Conservation (phyloP, 2,113 vertebrate genomes). For the Rhabdomys dilectus region DNA sequence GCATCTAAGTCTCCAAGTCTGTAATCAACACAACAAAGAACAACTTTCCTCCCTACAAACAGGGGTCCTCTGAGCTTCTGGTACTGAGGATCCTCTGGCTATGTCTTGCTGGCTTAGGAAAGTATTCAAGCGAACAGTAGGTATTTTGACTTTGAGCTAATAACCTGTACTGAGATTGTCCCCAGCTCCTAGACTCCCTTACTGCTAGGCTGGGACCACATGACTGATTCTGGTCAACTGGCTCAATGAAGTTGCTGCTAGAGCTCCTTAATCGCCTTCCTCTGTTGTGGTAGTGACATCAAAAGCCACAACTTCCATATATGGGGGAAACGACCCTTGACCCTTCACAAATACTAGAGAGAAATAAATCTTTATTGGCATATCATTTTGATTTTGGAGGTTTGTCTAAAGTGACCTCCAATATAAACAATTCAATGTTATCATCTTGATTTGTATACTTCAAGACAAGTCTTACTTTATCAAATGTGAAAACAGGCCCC, state of each 20-base stretch:
- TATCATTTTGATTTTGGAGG: not conserved
- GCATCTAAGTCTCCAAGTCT: not conserved
- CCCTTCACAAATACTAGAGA: not conserved
- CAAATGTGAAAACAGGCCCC: not conserved
- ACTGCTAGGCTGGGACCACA: not conserved
- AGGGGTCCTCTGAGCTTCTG: not conserved
- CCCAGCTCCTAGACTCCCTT: not conserved
- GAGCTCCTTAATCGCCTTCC: not conserved
- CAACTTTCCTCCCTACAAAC: not conserved
- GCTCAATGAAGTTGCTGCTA: not conserved
- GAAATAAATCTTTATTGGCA: slow-evolving; percentile 20
- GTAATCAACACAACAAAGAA: not conserved
- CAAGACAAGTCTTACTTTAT: not conserved
- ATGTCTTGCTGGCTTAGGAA: not conserved
- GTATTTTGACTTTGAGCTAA: slow-evolving; percentile 47
- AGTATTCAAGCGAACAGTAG: not conserved
- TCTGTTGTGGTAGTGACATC: not conserved
- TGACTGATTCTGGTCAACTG: not conserved
- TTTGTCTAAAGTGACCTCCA: not conserved
- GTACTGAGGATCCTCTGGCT: not conserved
- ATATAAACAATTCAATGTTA: not conserved
- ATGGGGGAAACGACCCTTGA: not conserved
- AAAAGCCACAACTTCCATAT: not conserved
- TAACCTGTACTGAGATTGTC: not conserved
- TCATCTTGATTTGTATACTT: slow-evolving; percentile 3